These are phyloP conservation scores for Chaetodon auriga DNA, from an alignment of 2,113 vertebrate species.

Conservation along the genomic window DNA sequence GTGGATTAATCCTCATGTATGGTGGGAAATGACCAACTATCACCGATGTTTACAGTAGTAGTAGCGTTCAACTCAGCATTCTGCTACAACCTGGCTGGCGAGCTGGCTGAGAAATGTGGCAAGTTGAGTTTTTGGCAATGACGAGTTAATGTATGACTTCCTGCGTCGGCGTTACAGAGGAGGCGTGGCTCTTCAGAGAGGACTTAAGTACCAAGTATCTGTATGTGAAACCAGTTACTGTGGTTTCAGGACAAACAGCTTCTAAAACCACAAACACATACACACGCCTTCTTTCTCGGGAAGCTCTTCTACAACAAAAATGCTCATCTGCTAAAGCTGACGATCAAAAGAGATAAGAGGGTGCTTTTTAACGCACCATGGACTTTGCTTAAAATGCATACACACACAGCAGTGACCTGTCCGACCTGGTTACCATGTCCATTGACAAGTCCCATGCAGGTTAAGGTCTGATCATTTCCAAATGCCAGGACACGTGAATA, in stretches of 20 bases:
- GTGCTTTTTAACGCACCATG: not conserved
- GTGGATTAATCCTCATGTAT: not conserved
- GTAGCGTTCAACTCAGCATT: not conserved
- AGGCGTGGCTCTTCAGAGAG: not conserved
- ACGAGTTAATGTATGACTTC: not conserved
- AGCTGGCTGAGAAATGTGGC: not conserved
- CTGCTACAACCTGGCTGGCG: not conserved
- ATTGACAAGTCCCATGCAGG: no score
- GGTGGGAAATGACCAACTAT: not conserved
- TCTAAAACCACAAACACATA: no score
- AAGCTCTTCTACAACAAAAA: not conserved
- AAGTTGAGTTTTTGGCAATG: not conserved
- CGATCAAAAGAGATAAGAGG: not conserved
- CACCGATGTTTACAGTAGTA: not conserved
- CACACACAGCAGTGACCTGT: not conserved
- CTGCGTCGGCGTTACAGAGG: not conserved
- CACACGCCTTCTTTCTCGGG: not conserved
- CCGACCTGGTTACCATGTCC: no score
- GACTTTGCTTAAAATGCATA: not conserved
- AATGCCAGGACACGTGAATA: no score
- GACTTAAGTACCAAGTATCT: no score
- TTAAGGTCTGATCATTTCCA: no score
- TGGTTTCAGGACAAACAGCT: slow-evolving; percentile 5
- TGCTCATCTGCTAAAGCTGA: not conserved
- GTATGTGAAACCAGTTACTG: not conserved